Conservation (phyloP, 1,140 invertebrate genomes). For the Cyclargus thomasi region DNA sequence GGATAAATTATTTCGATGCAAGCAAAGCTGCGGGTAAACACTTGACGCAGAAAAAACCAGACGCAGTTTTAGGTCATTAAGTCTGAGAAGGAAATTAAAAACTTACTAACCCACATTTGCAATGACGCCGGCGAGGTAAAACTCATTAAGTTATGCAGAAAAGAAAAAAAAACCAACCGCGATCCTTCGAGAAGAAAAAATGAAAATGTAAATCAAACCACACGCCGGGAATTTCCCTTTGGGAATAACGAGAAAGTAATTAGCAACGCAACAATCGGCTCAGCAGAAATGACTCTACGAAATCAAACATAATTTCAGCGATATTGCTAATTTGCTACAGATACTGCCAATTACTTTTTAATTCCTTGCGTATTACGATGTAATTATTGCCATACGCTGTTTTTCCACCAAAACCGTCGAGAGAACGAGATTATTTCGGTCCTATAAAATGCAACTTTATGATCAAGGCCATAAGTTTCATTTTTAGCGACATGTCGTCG, state of each 20-base stretch:
- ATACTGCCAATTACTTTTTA: neutral
- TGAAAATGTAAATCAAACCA: constrained; percentile 1
- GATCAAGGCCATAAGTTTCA: too few species aligned
- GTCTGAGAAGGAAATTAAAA: neutral
- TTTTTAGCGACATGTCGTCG: too few species aligned
- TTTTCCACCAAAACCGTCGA: too few species aligned
- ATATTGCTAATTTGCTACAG: neutral
- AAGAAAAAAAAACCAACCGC: neutral
- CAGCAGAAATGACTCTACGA: neutral
- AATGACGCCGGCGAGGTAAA: neutral
- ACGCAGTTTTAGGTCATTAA: neutral
- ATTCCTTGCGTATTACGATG: neutral
- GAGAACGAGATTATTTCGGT: too few species aligned
- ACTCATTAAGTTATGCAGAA: neutral
- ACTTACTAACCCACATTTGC: neutral
- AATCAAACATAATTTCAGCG: neutral
- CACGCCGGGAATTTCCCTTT: neutral
- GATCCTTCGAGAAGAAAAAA: neutral
- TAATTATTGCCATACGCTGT: neutral
- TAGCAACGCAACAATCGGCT: neutral
- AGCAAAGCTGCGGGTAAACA: too few species aligned
- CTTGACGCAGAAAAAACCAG: neutral
- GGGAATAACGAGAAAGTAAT: neutral
- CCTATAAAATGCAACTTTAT: too few species aligned
- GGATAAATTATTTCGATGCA: too few species aligned